Evolutionary conservation across 2,888 invertebrate genomes (phyloP).

Genomic region (Branchellion lobata): DNA sequence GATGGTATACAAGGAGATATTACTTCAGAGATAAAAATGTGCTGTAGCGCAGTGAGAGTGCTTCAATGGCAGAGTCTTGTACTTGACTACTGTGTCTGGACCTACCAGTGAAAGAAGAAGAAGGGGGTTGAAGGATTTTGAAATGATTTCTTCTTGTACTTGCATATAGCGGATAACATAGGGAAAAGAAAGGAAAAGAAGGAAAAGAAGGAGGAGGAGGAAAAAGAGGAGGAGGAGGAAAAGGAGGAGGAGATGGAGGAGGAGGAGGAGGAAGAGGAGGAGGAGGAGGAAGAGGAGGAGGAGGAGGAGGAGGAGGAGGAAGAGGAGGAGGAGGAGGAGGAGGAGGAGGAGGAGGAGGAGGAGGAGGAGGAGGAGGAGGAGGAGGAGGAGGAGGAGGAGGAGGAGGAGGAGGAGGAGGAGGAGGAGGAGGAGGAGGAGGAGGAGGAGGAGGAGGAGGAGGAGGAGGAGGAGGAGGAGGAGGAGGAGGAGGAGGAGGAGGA

Average conservation of each 20-base stretch:
- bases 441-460: background rate
- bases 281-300: slow-evolving; percentile 4
- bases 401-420: slow-evolving; percentile 20
- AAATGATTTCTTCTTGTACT: too few species aligned
- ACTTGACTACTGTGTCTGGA: background rate
- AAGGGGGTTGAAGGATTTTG: too few species aligned
- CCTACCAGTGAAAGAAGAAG: too few species aligned
- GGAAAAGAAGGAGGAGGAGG: too few species aligned
- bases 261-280: slow-evolving; percentile 60
- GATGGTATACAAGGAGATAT: too few species aligned
- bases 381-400: slow-evolving; percentile 12
- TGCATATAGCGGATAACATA: too few species aligned
- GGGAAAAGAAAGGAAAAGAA: too few species aligned
- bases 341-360: background rate
- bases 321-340: background rate
- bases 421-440: background rate
- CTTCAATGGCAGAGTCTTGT: too few species aligned
- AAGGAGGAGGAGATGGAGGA: background rate
- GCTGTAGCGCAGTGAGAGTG: too few species aligned
- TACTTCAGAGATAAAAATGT: too few species aligned
- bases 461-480: background rate
- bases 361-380: background rate
- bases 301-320: background rate
- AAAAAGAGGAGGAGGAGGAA: too few species aligned
- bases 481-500: background rate